Evolutionary conservation across 2,113 vertebrate species (phyloP).

Genomic region (Hemibagrus wyckioides): DNA sequence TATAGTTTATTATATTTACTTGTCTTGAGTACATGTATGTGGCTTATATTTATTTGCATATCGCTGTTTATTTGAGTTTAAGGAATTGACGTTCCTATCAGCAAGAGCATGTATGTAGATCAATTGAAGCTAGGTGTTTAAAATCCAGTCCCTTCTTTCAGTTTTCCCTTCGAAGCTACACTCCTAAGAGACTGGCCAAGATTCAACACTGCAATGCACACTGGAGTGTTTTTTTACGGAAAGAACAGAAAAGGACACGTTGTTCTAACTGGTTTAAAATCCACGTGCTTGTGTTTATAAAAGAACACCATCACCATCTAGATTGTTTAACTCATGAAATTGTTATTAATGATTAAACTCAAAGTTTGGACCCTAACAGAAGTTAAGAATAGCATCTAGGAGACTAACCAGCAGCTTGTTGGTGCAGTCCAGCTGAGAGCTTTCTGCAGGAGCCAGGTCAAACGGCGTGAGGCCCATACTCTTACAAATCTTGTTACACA

Average conservation of each 20-base stretch:
- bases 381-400: not conserved
- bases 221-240: not conserved
- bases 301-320: no score
- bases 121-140: not conserved
- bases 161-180: not conserved
- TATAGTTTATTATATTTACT: not conserved
- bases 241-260: not conserved
- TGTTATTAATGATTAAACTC: not conserved
- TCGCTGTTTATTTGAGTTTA: not conserved
- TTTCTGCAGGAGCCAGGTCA: slow-evolving; percentile 84
- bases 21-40: not conserved
- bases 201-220: not conserved
- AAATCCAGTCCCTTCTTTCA: not conserved
- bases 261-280: not conserved
- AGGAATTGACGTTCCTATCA: not conserved
- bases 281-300: not conserved
- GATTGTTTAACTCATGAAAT: not conserved
- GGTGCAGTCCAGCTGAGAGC: slow-evolving; percentile 79
- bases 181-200: not conserved
- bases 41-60: not conserved
- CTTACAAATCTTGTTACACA: slow-evolving; percentile 94
- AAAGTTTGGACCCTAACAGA: not conserved
- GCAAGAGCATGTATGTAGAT: not conserved
- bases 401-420: slow-evolving; percentile 86
- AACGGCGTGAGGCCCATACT: slow-evolving; percentile 91